A percentile compares a stretch with the other conserved stretches of the same genome.
Conservation (phyloP, 2,113 vertebrate species). For the Pollimyrus isidori region DNA sequence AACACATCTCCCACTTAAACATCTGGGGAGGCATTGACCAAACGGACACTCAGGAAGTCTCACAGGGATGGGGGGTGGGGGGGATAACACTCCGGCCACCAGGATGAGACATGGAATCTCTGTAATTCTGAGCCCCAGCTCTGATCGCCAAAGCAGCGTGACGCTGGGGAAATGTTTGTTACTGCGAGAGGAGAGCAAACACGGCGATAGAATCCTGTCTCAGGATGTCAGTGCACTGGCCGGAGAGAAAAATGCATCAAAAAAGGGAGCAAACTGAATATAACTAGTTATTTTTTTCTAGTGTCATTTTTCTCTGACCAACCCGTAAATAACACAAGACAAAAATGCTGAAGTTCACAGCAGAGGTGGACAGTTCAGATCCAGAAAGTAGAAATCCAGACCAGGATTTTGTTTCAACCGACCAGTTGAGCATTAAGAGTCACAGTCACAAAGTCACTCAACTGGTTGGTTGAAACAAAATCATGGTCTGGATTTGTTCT, state of each 20-base stretch:
- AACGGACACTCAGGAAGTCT: neutral
- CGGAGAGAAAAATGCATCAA: neutral
- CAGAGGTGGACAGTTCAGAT: neutral
- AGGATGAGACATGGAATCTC: neutral
- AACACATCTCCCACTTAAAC: neutral
- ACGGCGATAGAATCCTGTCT: neutral
- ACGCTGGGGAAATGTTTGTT: neutral
- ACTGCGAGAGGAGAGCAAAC: neutral
- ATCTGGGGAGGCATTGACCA: neutral
- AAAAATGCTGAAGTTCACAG: neutral
- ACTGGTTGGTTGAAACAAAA: neutral
- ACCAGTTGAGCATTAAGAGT: neutral
- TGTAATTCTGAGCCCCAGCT: neutral
- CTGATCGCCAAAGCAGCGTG: neutral
- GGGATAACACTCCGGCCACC: neutral
- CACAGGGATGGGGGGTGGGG: neutral
- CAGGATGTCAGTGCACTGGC: neutral
- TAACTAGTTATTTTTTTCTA: slow-evolving; percentile 40
- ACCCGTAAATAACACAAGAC: neutral
- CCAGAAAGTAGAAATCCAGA: neutral
- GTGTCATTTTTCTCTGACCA: slow-evolving; percentile 1
- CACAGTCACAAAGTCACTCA: neutral
- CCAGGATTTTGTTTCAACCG: neutral
- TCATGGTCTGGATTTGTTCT: neutral
- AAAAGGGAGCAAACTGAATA: slow-evolving; percentile 10